Conservation (phyloP, 2,113 vertebrate species). For the Bubo scandiacus region DNA sequence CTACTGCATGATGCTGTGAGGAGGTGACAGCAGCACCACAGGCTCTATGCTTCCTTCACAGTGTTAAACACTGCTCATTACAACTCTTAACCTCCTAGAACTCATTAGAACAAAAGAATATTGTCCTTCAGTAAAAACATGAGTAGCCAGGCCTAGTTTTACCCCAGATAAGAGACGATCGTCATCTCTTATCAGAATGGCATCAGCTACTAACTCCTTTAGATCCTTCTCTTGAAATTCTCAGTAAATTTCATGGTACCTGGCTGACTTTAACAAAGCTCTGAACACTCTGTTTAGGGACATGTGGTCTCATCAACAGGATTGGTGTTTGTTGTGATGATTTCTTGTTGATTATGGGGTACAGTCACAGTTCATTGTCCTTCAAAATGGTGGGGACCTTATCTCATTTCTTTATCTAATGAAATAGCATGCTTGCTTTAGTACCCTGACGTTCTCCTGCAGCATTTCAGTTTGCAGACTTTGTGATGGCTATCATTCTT, state of each 20-base stretch:
- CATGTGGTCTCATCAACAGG: neutral
- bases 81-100: neutral
- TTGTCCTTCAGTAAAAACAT: neutral
- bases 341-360: neutral
- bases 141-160: neutral
- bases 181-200: neutral
- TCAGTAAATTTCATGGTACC: neutral
- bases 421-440: neutral
- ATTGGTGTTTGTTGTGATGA: neutral
- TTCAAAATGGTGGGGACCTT: neutral
- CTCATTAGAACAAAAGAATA: neutral
- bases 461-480: neutral
- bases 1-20: neutral
- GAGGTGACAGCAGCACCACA: neutral
- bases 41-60: neutral
- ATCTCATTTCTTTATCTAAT: neutral
- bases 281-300: neutral
- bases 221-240: neutral
- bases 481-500: neutral
- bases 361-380: neutral
- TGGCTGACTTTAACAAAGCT: neutral
- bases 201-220: neutral
- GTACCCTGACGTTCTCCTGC: neutral
- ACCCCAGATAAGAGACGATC: neutral
- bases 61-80: neutral